Conservation (phyloP, 2,888 invertebrate species). For the Papilio demoleus region DNA sequence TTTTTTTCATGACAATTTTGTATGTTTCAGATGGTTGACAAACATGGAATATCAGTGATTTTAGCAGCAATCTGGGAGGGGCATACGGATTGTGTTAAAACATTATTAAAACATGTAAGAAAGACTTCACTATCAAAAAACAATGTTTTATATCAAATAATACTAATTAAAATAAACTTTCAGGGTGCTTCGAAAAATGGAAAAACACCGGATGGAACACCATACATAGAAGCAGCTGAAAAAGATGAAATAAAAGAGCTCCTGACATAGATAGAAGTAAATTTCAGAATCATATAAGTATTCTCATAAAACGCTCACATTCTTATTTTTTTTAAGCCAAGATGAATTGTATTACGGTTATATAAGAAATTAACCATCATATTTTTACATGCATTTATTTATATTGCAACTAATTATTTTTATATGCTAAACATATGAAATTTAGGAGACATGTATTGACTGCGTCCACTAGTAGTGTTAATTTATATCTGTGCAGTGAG, state of each 20-base stretch:
- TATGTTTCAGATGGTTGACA: slow-evolving; percentile 91
- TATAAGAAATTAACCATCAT: slow-evolving; percentile 61
- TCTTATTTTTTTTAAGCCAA: slow-evolving; percentile 66
- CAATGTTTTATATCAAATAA: background rate
- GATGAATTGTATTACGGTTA: slow-evolving; percentile 59
- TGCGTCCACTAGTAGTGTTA: slow-evolving; percentile 71
- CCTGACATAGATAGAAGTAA: slow-evolving; percentile 63
- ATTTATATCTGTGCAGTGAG: slow-evolving; percentile 51
- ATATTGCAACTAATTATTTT: slow-evolving; percentile 79
- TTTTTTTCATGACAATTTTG: slow-evolving; percentile 42
- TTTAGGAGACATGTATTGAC: slow-evolving; percentile 63
- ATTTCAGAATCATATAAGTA: slow-evolving; percentile 45
- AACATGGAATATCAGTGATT: slow-evolving; percentile 97
- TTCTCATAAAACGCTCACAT: slow-evolving; percentile 58
- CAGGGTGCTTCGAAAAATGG: slow-evolving; percentile 93
- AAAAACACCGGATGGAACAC: slow-evolving; percentile 93
- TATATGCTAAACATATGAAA: slow-evolving; percentile 72
- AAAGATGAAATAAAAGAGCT: slow-evolving; percentile 95
- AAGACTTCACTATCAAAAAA: slow-evolving; percentile 29
- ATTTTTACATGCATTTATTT: slow-evolving; percentile 82
- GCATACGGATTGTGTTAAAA: slow-evolving; percentile 94
- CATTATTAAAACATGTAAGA: slow-evolving; percentile 92
- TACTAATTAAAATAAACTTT: slow-evolving; percentile 48
- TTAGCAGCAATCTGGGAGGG: slow-evolving; percentile 99
- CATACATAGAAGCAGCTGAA: slow-evolving; percentile 95